Evolutionary conservation across 2,113 vertebrate species (phyloP).

Genomic region (Actenoides lindsayi): DNA sequence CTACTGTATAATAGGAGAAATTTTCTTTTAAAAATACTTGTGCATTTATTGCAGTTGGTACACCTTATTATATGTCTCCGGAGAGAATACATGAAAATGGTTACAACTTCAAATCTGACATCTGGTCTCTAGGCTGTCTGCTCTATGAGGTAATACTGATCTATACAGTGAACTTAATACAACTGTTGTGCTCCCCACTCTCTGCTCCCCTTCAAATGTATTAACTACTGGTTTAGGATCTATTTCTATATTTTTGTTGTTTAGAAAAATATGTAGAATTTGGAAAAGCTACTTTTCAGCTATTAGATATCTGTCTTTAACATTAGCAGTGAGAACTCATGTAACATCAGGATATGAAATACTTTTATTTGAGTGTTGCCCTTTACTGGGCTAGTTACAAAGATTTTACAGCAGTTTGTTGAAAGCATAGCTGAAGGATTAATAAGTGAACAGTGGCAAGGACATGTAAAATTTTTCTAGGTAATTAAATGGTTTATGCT

Average conservation of each 20-base stretch:
- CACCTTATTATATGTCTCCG: slow-evolving; percentile 89
- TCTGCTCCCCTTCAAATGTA: background rate
- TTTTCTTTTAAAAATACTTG: slow-evolving; percentile 10
- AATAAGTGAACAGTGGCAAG: background rate
- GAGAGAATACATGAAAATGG: slow-evolving; percentile 89
- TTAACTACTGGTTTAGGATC: background rate
- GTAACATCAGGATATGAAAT: background rate
- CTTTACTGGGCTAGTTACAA: background rate
- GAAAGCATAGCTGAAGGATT: background rate
- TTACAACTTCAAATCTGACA: slow-evolving; percentile 90
- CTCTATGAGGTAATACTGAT: slow-evolving; percentile 81
- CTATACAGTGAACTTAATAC: background rate
- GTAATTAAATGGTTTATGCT: background rate
- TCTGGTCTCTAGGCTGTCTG: slow-evolving; percentile 84
- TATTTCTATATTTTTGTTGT: background rate
- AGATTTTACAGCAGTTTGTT: background rate
- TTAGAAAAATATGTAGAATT: background rate
- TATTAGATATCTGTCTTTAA: background rate
- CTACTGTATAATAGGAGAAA: background rate
- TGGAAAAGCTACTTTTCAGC: background rate
- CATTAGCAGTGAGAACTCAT: background rate
- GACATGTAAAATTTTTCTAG: background rate
- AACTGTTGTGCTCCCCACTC: background rate
- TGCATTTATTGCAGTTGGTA: slow-evolving; percentile 80
- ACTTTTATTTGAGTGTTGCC: background rate